Percentiles rank a stretch among this genome's conserved stretches.
phyloP scores from a whole-genome alignment of 2,888 invertebrate genomes.

The Nudaria mundana region DNA sequence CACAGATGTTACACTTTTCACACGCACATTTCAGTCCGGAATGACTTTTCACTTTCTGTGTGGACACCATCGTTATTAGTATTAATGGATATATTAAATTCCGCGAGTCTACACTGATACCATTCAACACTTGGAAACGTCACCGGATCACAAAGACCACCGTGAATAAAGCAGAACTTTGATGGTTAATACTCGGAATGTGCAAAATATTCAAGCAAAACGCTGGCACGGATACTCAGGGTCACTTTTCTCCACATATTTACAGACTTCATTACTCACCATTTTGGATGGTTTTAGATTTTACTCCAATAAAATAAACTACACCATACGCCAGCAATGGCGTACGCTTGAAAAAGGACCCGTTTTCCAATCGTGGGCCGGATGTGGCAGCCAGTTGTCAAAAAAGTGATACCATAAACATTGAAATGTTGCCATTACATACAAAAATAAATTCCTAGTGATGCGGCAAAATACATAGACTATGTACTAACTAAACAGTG shows the following conservation, averaged over 20 bases:
- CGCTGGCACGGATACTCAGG: slow-evolving; percentile 42
- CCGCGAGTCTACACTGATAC: slow-evolving; percentile 35
- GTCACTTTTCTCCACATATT: slow-evolving; percentile 54
- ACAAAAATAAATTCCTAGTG: too few relatives aligned
- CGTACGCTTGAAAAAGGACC: slow-evolving; percentile 91
- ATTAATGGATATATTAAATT: slow-evolving; percentile 6
- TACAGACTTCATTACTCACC: slow-evolving; percentile 81
- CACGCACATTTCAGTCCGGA: slow-evolving; percentile 59
- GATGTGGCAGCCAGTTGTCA: slow-evolving; percentile 59
- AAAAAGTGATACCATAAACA: slow-evolving; percentile 50
- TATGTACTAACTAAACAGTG: too few relatives aligned
- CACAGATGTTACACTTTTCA: slow-evolving; percentile 53
- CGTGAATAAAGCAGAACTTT: slow-evolving; percentile 42
- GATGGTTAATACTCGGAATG: slow-evolving; percentile 33
- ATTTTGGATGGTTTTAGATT: slow-evolving; percentile 93
- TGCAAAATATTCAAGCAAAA: slow-evolving; percentile 59
- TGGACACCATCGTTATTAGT: neutral
- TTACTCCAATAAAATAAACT: slow-evolving; percentile 84
- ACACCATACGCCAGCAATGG: slow-evolving; percentile 93
- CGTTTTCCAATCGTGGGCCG: slow-evolving; percentile 51
- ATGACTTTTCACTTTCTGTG: slow-evolving; percentile 5
- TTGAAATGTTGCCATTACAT: slow-evolving; percentile 42
- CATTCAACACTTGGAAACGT: slow-evolving; percentile 65
- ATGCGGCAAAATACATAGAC: too few relatives aligned
- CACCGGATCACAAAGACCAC: slow-evolving; percentile 66